Evolutionary conservation across 2,113 vertebrate species (phyloP).

Genomic region (Stercorarius parasiticus): DNA sequence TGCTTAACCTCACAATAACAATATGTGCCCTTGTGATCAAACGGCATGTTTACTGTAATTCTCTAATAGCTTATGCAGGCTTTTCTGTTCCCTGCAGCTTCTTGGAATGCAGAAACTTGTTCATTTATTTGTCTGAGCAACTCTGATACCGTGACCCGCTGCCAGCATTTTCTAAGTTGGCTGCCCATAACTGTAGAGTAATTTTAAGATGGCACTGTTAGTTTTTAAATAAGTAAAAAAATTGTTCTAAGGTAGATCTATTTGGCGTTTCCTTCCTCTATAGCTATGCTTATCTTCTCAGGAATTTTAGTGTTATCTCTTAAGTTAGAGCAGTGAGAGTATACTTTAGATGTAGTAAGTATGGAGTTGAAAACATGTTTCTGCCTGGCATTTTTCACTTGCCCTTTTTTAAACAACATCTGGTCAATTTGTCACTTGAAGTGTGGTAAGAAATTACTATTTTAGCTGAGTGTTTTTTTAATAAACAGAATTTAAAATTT

Average conservation of each 20-base stretch:
- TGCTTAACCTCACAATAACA: not conserved
- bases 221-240: not conserved
- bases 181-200: not conserved
- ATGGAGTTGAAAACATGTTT: not conserved
- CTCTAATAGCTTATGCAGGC: not conserved
- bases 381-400: not conserved
- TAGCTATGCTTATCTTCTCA: not conserved
- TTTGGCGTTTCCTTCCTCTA: not conserved
- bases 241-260: not conserved
- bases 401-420: not conserved
- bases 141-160: not conserved
- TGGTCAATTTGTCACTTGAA: not conserved
- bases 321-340: not conserved
- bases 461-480: not conserved
- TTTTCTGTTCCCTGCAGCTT: not conserved
- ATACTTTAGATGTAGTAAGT: not conserved
- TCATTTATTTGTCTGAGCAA: not conserved
- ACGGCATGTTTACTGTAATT: not conserved
- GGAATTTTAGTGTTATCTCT: not conserved
- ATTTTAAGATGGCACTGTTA: not conserved
- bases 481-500: not conserved
- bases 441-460: not conserved
- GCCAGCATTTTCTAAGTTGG: not conserved
- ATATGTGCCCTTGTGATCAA: not conserved
- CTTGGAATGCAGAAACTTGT: not conserved